Conservation (phyloP, 2,113 vertebrate genomes). For the Malurus elegans region DNA sequence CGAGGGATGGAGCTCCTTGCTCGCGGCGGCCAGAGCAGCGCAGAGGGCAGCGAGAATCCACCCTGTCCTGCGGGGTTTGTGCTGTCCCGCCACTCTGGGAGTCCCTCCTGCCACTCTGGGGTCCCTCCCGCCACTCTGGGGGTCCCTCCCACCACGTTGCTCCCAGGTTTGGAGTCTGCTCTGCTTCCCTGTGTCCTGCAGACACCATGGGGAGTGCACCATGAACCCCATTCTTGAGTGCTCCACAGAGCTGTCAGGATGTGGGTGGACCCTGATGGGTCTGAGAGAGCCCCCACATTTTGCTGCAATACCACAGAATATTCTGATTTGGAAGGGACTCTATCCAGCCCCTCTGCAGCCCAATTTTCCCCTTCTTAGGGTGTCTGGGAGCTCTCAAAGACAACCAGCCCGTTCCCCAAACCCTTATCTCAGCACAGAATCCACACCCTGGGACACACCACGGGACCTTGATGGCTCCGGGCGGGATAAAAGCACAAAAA, state of each 20-base stretch:
- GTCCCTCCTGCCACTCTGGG: background rate
- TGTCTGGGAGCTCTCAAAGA: background rate
- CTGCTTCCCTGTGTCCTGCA: background rate
- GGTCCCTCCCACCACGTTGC: background rate
- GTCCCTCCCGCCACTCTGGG: background rate
- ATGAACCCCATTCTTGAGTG: background rate
- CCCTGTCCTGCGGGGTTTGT: background rate
- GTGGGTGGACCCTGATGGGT: rapidly evolving
- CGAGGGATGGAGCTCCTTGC: background rate
- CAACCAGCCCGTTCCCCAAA: background rate
- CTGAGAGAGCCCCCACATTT: background rate
- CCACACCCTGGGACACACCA: background rate
- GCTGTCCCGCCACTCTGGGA: background rate
- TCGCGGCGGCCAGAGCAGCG: background rate
- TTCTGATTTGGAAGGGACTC: background rate
- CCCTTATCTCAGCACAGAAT: background rate
- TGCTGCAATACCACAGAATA: background rate
- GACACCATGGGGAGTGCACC: background rate
- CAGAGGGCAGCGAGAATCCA: background rate
- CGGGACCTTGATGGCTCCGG: background rate
- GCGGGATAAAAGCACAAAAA: background rate
- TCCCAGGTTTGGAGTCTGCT: background rate
- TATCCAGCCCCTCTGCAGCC: background rate
- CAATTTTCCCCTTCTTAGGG: background rate
- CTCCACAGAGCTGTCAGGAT: background rate